phyloP scores from a whole-genome alignment of 2,888 invertebrate genomes.

The Hyposoter dolosus region DNA sequence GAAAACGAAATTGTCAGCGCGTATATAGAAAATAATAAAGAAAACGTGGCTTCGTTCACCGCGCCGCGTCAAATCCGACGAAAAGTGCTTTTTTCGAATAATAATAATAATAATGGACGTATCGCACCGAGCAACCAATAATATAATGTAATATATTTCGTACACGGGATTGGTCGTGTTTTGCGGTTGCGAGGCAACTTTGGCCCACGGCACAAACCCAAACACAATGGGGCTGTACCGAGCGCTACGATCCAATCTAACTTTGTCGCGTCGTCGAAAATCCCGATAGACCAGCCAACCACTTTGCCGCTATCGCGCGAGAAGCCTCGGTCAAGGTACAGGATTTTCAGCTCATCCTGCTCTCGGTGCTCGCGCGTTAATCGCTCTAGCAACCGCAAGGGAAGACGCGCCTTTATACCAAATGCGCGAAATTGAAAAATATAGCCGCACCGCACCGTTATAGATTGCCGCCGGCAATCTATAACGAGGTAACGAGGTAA shows the following conservation, averaged over 20 bases:
- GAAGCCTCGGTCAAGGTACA: constrained; percentile 40
- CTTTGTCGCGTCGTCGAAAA: constrained; percentile 58
- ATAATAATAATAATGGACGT: no score
- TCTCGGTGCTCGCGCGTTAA: neutral
- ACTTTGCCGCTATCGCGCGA: constrained; percentile 19
- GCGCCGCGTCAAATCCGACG: no score
- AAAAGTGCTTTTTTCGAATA: no score
- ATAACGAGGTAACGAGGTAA: no score
- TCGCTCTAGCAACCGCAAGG: no score
- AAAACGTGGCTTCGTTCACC: no score
- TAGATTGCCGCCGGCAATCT: no score
- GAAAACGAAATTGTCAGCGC: no score
- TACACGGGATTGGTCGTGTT: constrained; percentile 22
- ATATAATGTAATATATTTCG: neutral
- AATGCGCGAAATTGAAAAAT: no score
- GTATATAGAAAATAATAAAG: no score
- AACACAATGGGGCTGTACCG: neutral
- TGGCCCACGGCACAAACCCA: constrained; percentile 15
- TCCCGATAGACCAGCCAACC: constrained; percentile 39
- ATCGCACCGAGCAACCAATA: neutral
- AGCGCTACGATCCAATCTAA: constrained; percentile 59
- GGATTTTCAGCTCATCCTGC: constrained; percentile 23
- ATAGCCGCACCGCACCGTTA: no score
- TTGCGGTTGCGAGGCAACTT: constrained; percentile 47
- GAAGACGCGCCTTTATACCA: no score